Conservation (phyloP, 2,113 vertebrate genomes). For the Lepus timidus region DNA sequence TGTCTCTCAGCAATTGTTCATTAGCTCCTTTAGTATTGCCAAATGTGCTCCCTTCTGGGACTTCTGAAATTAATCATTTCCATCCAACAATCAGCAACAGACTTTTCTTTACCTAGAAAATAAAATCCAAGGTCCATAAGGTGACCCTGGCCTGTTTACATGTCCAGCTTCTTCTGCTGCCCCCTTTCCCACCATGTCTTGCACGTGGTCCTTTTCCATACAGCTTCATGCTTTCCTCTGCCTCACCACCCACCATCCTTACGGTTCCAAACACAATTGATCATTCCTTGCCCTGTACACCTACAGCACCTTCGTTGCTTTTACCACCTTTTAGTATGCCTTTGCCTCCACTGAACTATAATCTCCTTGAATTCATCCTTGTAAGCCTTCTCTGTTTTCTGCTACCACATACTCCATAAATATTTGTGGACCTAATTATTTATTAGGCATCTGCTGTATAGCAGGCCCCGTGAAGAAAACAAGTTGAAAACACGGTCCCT, state of each 20-base stretch:
- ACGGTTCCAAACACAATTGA: neutral
- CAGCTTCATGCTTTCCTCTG: neutral
- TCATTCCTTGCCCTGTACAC: neutral
- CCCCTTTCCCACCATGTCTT: rapidly evolving
- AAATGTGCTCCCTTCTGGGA: neutral
- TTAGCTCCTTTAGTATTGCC: neutral
- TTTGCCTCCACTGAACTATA: neutral
- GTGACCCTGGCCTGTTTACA: neutral
- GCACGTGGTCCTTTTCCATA: rapidly evolving
- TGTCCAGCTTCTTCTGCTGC: neutral
- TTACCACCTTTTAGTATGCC: neutral
- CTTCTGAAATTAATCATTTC: neutral
- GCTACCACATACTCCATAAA: neutral
- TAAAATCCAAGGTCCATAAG: neutral
- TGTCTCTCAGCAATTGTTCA: neutral
- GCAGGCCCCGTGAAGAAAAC: neutral
- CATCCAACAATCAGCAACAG: neutral
- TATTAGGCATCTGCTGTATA: neutral
- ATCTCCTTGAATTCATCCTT: neutral
- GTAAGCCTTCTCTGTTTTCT: neutral
- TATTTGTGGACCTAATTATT: slow-evolving; percentile 23
- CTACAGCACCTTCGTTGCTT: rapidly evolving
- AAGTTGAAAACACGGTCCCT: neutral
- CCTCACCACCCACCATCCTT: neutral
- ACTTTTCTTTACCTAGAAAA: neutral